A percentile compares a stretch with the other conserved stretches of the same genome.
Conservation (phyloP, 2,113 vertebrate genomes). For the Phoenicopterus ruber region DNA sequence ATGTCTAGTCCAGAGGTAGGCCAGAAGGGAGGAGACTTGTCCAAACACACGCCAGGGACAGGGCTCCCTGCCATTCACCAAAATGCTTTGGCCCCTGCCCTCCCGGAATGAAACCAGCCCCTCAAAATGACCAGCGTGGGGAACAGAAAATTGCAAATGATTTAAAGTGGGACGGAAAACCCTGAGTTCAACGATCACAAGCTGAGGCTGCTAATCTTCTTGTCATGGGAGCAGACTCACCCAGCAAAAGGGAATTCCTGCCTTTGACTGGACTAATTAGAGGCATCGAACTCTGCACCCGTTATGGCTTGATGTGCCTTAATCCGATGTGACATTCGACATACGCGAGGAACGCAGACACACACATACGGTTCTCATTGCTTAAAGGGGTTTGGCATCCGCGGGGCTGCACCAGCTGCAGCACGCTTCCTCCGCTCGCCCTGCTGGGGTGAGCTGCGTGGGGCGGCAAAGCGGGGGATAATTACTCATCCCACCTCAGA, state of each 20-base stretch:
- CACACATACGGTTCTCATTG: conserved; percentile 19
- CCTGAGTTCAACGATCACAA: background rate
- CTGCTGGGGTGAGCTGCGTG: background rate
- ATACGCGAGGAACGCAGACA: background rate
- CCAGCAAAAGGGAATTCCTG: conserved; percentile 47
- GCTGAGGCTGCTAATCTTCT: conserved; percentile 30
- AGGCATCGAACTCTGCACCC: conserved; percentile 27
- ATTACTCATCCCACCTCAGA: background rate
- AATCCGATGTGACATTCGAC: conserved; percentile 53
- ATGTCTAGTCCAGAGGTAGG: background rate
- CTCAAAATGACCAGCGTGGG: background rate
- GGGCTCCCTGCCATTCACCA: background rate
- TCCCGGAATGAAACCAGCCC: background rate
- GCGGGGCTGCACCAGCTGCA: background rate
- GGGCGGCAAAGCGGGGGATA: background rate
- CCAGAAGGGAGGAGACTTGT: background rate
- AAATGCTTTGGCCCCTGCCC: conserved; percentile 33
- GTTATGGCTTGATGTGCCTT: conserved; percentile 16
- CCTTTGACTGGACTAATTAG: conserved; percentile 48
- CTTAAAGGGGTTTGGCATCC: background rate
- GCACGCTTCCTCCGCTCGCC: background rate
- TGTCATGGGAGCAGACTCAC: conserved; percentile 37
- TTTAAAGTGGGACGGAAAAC: background rate
- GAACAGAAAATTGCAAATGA: conserved; percentile 31
- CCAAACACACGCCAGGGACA: background rate